Conservation (phyloP, 2,797 vertebrate species). For the Pempheris klunzingeri region DNA sequence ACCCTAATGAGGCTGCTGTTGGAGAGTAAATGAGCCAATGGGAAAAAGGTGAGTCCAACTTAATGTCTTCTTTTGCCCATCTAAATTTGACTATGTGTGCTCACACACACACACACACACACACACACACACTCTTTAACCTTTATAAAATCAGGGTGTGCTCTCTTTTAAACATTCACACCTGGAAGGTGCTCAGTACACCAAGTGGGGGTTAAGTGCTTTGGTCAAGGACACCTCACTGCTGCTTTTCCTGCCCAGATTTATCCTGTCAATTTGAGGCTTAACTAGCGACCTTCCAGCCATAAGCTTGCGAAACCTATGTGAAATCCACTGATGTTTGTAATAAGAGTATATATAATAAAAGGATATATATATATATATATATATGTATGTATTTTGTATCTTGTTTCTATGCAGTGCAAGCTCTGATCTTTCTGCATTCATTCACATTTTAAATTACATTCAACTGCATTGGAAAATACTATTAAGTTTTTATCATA, state of each 20-base stretch:
- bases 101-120: not conserved
- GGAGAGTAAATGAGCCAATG: conserved; percentile 3
- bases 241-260: conserved; percentile 4
- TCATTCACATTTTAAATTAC: too few relatives aligned
- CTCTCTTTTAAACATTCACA: conserved; percentile 6
- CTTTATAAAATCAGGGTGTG: not conserved
- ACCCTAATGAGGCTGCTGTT: conserved; percentile 22
- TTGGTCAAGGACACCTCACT: conserved; percentile 10
- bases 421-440: too few relatives aligned
- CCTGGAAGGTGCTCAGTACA: conserved; percentile 18
- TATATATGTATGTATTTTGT: too few relatives aligned
- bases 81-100: not conserved
- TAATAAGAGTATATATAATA: not conserved
- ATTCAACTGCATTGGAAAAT: not conserved
- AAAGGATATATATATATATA: not conserved
- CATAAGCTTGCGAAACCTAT: not conserved
- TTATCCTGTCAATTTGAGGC: conserved; percentile 2
- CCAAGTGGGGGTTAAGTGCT: conserved; percentile 6
- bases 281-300: not conserved
- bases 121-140: not conserved
- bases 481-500: not conserved
- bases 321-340: not conserved
- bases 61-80: not conserved
- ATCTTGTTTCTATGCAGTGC: too few relatives aligned
- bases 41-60: conserved; percentile 38